A percentile compares a stretch with the other conserved stretches of the same genome.
Conservation (phyloP, 2,888 invertebrate species). For the Stenichneumon culpator region DNA sequence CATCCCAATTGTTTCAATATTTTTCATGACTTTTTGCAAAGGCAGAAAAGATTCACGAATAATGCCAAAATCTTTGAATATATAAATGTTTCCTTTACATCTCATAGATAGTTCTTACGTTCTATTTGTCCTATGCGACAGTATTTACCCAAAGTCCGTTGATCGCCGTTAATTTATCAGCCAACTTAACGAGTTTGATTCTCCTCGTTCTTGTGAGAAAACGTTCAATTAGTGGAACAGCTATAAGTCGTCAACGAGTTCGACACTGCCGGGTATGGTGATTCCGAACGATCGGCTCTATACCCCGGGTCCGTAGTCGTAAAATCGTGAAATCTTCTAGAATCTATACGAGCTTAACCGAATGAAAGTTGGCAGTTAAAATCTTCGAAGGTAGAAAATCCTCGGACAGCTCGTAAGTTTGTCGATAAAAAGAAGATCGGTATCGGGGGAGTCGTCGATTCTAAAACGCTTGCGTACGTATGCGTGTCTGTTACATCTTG, state of each 20-base stretch:
- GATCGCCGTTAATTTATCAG: conserved; percentile 42
- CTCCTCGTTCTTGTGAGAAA: conserved; percentile 79
- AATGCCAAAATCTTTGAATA: neutral
- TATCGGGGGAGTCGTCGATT: conserved; percentile 81
- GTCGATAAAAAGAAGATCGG: conserved; percentile 83
- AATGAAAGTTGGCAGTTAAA: conserved; percentile 73
- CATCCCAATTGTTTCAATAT: neutral
- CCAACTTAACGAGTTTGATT: conserved; percentile 16
- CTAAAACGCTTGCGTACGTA: conserved; percentile 53
- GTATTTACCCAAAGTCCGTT: neutral
- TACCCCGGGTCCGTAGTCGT: conserved; percentile 69
- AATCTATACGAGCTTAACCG: conserved; percentile 65
- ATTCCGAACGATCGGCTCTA: conserved; percentile 71
- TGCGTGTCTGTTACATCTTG: conserved; percentile 59
- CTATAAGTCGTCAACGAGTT: conserved; percentile 74
- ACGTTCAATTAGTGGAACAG: conserved; percentile 79
- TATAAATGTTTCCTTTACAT: neutral
- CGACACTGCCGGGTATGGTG: conserved; percentile 76
- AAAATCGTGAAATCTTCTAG: conserved; percentile 77
- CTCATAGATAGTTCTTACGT: neutral
- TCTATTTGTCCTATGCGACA: neutral
- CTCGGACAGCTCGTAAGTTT: conserved; percentile 72
- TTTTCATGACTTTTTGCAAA: neutral
- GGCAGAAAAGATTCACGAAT: neutral
- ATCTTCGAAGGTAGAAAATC: conserved; percentile 49